Conservation (phyloP, 2,113 vertebrate genomes). For the Heterotis niloticus region DNA sequence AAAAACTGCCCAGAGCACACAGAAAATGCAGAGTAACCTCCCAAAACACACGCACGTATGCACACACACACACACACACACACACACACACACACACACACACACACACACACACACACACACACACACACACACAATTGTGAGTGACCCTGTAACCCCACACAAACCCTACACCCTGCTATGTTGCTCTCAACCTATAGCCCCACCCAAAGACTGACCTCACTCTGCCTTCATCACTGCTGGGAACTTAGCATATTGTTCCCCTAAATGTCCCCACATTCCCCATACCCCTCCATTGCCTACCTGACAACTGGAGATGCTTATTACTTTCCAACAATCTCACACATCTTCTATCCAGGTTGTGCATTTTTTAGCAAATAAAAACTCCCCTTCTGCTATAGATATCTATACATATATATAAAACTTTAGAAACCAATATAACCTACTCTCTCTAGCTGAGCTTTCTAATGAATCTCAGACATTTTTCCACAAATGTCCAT, state of each 20-base stretch:
- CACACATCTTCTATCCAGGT: neutral
- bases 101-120: too few relatives aligned
- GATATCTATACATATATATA: neutral
- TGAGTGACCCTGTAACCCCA: neutral
- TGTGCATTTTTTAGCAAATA: neutral
- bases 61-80: neutral
- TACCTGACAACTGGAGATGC: neutral
- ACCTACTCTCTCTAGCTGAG: neutral
- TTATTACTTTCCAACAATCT: neutral
- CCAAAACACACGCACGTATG: too few relatives aligned
- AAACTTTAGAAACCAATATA: neutral
- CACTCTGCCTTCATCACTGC: neutral
- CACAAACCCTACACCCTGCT: conserved; percentile 2
- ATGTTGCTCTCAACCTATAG: neutral
- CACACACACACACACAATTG: too few relatives aligned
- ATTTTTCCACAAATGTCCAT: neutral
- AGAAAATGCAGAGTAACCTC: neutral
- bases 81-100: neutral
- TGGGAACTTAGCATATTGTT: neutral
- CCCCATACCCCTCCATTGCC: neutral
- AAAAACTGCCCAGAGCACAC: neutral
- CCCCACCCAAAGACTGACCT: too few relatives aligned
- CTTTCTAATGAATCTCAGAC: neutral
- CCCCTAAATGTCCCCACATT: neutral
- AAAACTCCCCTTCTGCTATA: neutral